These are phyloP conservation scores for Epinephelus malabaricus DNA, from an alignment of 2,797 vertebrate genomes.

Conservation along the genomic window DNA sequence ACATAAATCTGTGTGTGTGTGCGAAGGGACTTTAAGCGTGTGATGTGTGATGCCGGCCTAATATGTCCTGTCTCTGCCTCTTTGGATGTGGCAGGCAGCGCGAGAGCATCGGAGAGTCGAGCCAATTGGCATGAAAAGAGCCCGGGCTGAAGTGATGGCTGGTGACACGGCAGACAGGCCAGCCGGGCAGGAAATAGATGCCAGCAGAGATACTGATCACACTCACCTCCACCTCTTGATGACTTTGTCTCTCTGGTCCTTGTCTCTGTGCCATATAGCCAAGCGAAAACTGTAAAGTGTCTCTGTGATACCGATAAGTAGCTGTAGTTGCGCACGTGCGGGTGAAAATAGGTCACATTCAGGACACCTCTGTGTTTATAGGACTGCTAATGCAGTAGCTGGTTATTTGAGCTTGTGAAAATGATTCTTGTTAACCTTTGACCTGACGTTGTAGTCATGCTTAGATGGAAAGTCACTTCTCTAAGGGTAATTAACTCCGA, in stretches of 20 bases:
- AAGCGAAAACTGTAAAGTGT: conserved; percentile 13
- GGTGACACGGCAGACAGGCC: conserved; percentile 71
- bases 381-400: conserved; percentile 2
- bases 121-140: conserved; percentile 66
- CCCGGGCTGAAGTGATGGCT: conserved; percentile 72
- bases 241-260: conserved; percentile 55
- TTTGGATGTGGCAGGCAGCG: conserved; percentile 58
- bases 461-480: conserved; percentile 1
- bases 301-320: conserved; percentile 8
- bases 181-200: conserved; percentile 70
- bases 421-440: conserved; percentile 29
- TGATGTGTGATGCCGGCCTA: conserved; percentile 44
- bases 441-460: conserved; percentile 17
- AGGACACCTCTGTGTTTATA: background rate
- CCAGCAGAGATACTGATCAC: conserved; percentile 68
- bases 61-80: conserved; percentile 47
- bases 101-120: conserved; percentile 43
- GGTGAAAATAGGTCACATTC: conserved; percentile 1
- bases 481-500: background rate
- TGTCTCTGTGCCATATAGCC: conserved; percentile 17
- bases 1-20: conserved; percentile 13
- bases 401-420: conserved; percentile 14
- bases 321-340: conserved; percentile 25
- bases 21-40: conserved; percentile 28
- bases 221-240: conserved; percentile 60